These are phyloP conservation scores for Fistularia tabacaria DNA, from an alignment of 2,797 vertebrate species.

Conservation along the genomic window DNA sequence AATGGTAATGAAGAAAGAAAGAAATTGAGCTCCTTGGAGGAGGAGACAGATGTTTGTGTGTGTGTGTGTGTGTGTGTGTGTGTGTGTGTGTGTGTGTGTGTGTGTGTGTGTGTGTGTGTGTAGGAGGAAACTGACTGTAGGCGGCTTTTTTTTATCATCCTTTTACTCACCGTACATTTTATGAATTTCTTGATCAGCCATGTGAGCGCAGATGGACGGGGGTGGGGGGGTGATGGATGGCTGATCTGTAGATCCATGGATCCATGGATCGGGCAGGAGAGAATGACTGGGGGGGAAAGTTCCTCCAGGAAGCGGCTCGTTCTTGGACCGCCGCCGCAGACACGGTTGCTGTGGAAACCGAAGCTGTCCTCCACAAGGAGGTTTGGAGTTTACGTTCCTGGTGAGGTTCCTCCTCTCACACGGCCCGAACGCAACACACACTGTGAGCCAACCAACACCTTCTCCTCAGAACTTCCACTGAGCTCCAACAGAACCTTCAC, in stretches of 20 bases:
- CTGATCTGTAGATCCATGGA: too few species aligned
- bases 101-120: neutral
- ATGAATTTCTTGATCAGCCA: too few species aligned
- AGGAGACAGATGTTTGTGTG: too few species aligned
- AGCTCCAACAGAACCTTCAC: too few species aligned
- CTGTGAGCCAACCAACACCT: slow-evolving; percentile 14
- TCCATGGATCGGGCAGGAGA: slow-evolving; percentile 11
- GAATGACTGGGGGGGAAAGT: slow-evolving; percentile 44
- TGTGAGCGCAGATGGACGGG: too few species aligned
- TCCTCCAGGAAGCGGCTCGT: slow-evolving; percentile 40
- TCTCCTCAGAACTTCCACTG: neutral
- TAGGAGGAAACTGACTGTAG: neutral
- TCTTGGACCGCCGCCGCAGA: slow-evolving; percentile 25
- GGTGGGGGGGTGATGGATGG: too few species aligned
- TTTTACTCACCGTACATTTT: neutral
- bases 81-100: neutral
- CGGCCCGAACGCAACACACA: too few species aligned
- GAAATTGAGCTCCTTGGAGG: too few species aligned
- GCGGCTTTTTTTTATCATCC: neutral
- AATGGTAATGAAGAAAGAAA: too few species aligned
- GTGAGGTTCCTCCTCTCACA: slow-evolving; percentile 2
- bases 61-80: too few species aligned
- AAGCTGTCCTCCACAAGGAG: slow-evolving; percentile 44
- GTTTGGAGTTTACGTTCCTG: slow-evolving; percentile 40
- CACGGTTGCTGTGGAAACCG: slow-evolving; percentile 72